These are phyloP conservation scores for Prionchulus punctatus DNA, from an alignment of 2,888 invertebrate genomes.

Conservation along the genomic window DNA sequence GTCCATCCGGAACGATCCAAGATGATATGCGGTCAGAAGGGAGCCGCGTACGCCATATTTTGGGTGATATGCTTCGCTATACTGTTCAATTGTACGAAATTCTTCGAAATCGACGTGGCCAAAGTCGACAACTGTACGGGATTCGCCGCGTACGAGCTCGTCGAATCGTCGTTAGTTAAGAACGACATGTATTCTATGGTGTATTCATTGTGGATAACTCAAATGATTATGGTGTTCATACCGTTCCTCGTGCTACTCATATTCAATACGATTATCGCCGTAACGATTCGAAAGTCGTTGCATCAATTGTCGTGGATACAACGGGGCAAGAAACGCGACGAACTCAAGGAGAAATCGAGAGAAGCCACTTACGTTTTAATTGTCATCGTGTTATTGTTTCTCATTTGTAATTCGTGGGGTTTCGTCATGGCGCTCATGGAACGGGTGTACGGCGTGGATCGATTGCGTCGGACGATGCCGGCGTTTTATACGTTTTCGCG, in stretches of 20 bases:
- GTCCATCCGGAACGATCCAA: slow-evolving; percentile 16
- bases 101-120: not conserved
- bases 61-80: not conserved
- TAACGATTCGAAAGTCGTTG: slow-evolving; percentile 68
- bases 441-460: not conserved
- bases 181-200: slow-evolving; percentile 44
- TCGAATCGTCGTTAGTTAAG: slow-evolving; percentile 14
- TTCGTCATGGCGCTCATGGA: slow-evolving; percentile 6
- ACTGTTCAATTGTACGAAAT: not conserved
- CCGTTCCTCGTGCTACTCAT: slow-evolving; percentile 73
- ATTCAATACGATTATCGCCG: slow-evolving; percentile 77
- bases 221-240: slow-evolving; percentile 78
- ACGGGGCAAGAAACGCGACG: not conserved
- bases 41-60: not conserved
- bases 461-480: not conserved
- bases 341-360: slow-evolving; percentile 1
- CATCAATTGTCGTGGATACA: slow-evolving; percentile 48
- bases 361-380: slow-evolving; percentile 8
- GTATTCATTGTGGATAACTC: slow-evolving; percentile 84
- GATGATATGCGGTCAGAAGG: not conserved
- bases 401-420: slow-evolving; percentile 8
- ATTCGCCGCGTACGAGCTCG: not conserved
- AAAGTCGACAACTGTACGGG: not conserved
- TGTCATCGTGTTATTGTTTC: slow-evolving; percentile 5
- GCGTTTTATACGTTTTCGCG: slow-evolving; percentile 2